A percentile compares a stretch with the other conserved stretches of the same genome.
These are phyloP conservation scores for Hoplodrina ambigua DNA, from an alignment of 2,888 invertebrate species.

Conservation along the genomic window DNA sequence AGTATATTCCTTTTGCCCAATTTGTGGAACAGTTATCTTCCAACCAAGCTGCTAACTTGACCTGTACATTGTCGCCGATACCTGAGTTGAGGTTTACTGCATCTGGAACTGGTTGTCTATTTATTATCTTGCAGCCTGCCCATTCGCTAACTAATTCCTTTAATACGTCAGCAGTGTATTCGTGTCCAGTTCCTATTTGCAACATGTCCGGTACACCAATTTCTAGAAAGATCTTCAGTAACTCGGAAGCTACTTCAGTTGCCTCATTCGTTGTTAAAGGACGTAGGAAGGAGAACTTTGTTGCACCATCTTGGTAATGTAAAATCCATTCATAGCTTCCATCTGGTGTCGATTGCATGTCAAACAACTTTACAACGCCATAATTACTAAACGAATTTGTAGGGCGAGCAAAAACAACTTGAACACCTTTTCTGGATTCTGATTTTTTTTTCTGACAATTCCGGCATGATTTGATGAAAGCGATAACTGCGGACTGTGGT, in stretches of 20 bases:
- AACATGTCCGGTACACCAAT: slow-evolving; percentile 35
- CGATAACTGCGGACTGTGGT: slow-evolving; percentile 31
- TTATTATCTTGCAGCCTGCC: slow-evolving; percentile 33
- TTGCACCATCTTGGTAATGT: slow-evolving; percentile 35
- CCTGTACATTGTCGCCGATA: not conserved
- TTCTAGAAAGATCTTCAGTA: slow-evolving; percentile 44
- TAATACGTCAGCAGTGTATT: slow-evolving; percentile 34
- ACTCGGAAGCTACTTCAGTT: slow-evolving; percentile 24
- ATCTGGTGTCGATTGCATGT: slow-evolving; percentile 27
- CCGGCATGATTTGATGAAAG: slow-evolving; percentile 33
- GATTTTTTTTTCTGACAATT: slow-evolving; percentile 8
- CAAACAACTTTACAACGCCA: slow-evolving; percentile 18
- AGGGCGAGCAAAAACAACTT: not conserved
- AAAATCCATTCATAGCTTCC: slow-evolving; percentile 34
- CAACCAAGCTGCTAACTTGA: slow-evolving; percentile 23
- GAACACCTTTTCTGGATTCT: not conserved
- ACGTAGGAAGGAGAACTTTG: slow-evolving; percentile 39
- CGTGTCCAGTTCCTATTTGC: not conserved
- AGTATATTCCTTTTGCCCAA: slow-evolving; percentile 40
- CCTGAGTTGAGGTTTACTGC: not conserved
- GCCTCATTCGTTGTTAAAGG: slow-evolving; percentile 21
- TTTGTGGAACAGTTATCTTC: slow-evolving; percentile 20
- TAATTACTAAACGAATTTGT: not conserved
- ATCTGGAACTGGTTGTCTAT: slow-evolving; percentile 13
- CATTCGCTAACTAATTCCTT: slow-evolving; percentile 26